phyloP scores from a whole-genome alignment of 2,113 vertebrate species.

The Numenius arquata region DNA sequence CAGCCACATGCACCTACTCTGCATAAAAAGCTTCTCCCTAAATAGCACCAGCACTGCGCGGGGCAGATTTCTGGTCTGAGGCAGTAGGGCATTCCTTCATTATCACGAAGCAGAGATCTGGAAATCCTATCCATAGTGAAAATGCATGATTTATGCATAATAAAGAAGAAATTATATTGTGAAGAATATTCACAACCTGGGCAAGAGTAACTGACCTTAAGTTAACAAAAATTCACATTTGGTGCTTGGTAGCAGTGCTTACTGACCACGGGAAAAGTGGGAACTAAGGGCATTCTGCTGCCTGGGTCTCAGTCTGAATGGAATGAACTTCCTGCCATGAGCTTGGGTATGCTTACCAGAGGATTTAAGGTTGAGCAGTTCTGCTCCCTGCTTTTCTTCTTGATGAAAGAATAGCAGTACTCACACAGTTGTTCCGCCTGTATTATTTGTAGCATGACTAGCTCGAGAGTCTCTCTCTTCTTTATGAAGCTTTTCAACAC shows the following conservation, averaged over 20 bases:
- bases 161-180: not conserved
- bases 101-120: not conserved
- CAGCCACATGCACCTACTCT: rapidly evolving
- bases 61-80: too few species aligned
- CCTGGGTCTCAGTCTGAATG: too few species aligned
- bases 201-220: not conserved
- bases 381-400: not conserved
- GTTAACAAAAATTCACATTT: not conserved
- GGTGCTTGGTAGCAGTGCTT: not conserved
- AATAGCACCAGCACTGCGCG: not conserved
- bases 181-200: not conserved
- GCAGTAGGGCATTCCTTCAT: not conserved
- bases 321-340: not conserved
- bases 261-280: not conserved
- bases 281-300: not conserved
- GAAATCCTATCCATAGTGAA: not conserved
- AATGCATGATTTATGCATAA: not conserved
- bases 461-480: not conserved
- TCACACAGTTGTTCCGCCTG: not conserved
- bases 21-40: not conserved
- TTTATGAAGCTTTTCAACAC: not conserved
- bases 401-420: not conserved
- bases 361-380: not conserved
- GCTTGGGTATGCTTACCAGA: not conserved
- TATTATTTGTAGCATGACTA: not conserved